Evolutionary conservation across 2,888 invertebrate genomes (phyloP).

Genomic region (Epirrhoe alternata): DNA sequence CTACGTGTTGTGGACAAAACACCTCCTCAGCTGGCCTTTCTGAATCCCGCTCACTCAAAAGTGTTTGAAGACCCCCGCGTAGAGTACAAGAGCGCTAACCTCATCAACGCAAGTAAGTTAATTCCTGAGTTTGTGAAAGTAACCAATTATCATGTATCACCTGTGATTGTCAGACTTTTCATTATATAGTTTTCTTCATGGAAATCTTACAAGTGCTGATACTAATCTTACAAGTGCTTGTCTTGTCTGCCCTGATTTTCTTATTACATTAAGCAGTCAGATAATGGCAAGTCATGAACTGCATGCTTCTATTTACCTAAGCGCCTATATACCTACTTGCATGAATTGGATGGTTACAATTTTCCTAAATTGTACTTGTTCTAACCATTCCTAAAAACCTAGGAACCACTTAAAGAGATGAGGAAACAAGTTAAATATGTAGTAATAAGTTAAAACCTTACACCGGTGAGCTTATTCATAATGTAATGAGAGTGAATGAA

Average conservation of each 20-base stretch:
- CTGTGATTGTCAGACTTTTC: background rate
- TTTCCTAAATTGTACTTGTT: no score
- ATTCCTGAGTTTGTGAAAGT: background rate
- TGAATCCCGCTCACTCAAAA: conserved; percentile 90
- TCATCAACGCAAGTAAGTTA: conserved; percentile 92
- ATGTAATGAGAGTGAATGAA: no score
- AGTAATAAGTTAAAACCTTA: no score
- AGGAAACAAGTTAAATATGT: no score
- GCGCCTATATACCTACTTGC: no score
- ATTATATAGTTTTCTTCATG: background rate
- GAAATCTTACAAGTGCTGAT: conserved; percentile 10
- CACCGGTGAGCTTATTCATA: no score
- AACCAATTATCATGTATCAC: background rate
- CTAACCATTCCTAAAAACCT: no score
- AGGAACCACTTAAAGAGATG: no score
- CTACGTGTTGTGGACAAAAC: conserved; percentile 96
- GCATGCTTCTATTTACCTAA: no score
- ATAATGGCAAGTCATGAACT: background rate
- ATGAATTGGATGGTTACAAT: no score
- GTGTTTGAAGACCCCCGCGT: conserved; percentile 91
- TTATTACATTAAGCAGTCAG: background rate
- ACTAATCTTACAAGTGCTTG: background rate
- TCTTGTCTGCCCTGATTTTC: background rate
- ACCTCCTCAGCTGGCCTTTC: conserved; percentile 96
- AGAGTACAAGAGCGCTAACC: conserved; percentile 95